These are phyloP conservation scores for Oreohelix idahoensis DNA, from an alignment of 1,140 invertebrate species.

Conservation along the genomic window DNA sequence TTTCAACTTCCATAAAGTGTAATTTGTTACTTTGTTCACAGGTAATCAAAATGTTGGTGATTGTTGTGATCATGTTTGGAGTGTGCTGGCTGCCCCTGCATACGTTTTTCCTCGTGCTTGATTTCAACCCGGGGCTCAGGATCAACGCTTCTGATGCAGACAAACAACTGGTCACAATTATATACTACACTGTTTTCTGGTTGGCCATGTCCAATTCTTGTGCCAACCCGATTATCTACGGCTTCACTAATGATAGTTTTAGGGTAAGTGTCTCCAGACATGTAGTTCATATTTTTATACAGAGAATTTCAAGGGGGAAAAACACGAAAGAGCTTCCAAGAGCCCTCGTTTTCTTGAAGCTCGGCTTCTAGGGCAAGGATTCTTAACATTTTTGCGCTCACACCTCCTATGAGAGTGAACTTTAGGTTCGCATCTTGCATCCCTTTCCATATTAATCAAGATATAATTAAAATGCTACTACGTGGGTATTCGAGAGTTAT, in stretches of 20 bases:
- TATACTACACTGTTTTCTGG: constrained; percentile 73
- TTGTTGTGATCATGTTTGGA: constrained; percentile 75
- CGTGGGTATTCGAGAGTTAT: too few relatives aligned
- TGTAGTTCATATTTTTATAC: too few relatives aligned
- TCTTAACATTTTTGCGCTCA: too few relatives aligned
- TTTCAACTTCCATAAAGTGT: neutral
- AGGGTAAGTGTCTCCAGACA: constrained; percentile 76
- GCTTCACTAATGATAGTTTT: constrained; percentile 89
- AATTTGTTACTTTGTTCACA: constrained; percentile 45
- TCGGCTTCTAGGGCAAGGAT: too few relatives aligned
- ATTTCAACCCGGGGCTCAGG: constrained; percentile 52
- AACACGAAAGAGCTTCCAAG: too few relatives aligned
- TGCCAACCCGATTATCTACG: constrained; percentile 91
- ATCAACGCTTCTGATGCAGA: constrained; percentile 36
- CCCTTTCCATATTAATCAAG: too few relatives aligned
- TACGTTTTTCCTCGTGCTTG: constrained; percentile 67
- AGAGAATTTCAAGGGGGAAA: too few relatives aligned
- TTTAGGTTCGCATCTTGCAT: too few relatives aligned
- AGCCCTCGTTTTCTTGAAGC: too few relatives aligned
- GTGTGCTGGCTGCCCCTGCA: constrained; percentile 76
- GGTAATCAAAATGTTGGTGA: constrained; percentile 77
- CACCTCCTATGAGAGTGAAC: too few relatives aligned
- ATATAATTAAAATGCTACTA: too few relatives aligned
- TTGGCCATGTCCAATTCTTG: constrained; percentile 83
- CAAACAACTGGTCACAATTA: constrained; percentile 45